These are phyloP conservation scores for Yponomeuta sedellus DNA, from an alignment of 2,888 invertebrate genomes.

Conservation along the genomic window DNA sequence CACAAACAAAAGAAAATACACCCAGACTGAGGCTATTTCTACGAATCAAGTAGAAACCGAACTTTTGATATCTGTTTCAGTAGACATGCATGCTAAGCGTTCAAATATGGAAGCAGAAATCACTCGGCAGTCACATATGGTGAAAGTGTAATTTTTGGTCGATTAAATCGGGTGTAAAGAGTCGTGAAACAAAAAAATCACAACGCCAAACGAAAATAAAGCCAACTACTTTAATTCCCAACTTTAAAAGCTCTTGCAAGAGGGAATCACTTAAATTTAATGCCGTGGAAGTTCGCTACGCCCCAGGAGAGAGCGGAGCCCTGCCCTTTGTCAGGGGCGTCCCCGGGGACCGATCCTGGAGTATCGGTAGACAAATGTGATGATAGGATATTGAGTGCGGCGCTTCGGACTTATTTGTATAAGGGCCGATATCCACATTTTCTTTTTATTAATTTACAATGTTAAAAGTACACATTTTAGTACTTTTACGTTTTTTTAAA, in stretches of 20 bases:
- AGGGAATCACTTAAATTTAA: slow-evolving; percentile 69
- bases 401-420: not conserved
- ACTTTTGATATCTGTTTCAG: too few species aligned
- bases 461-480: too few species aligned
- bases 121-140: too few species aligned
- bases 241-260: slow-evolving; percentile 50
- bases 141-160: too few species aligned
- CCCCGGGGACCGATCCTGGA: slow-evolving; percentile 38
- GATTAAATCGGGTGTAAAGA: too few species aligned
- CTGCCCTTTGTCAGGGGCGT: slow-evolving; percentile 47
- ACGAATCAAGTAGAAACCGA: too few species aligned
- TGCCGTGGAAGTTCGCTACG: slow-evolving; percentile 57
- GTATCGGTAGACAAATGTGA: slow-evolving; percentile 40
- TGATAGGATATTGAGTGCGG: not conserved
- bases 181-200: slow-evolving; percentile 3
- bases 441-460: not conserved
- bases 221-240: slow-evolving; percentile 17
- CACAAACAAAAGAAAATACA: too few species aligned
- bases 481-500: too few species aligned
- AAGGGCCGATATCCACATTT: not conserved
- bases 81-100: too few species aligned
- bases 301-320: slow-evolving; percentile 33
- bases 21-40: too few species aligned
- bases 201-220: too few species aligned
- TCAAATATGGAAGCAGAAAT: too few species aligned